Conservation (phyloP, 2,888 invertebrate genomes). For the Steromphala cineraria region DNA sequence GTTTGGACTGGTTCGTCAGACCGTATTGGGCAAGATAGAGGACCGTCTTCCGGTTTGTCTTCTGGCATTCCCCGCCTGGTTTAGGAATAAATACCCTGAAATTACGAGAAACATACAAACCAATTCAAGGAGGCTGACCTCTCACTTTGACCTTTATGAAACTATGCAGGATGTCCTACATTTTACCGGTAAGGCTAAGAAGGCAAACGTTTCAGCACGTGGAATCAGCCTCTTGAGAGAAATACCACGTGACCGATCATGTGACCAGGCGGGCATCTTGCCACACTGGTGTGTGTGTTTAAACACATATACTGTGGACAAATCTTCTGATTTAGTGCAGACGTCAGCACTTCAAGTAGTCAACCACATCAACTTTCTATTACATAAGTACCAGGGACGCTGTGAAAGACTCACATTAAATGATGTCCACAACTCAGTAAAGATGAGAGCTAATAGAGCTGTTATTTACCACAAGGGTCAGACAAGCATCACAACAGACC, state of each 20-base stretch:
- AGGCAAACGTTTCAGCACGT: not conserved
- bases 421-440: not conserved
- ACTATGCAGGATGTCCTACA: conserved; percentile 82
- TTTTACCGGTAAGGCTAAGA: not conserved
- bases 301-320: not conserved
- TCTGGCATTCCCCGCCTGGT: conserved; percentile 84
- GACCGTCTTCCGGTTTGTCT: conserved; percentile 89
- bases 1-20: conserved; percentile 87
- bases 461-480: not conserved
- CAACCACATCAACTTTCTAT: not conserved
- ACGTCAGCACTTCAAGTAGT: not conserved
- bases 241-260: conserved; percentile 84
- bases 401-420: not conserved
- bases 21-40: conserved; percentile 86
- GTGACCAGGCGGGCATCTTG: conserved; percentile 84
- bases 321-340: not conserved
- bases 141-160: conserved; percentile 88
- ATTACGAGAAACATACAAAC: conserved; percentile 81
- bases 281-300: conserved; percentile 77
- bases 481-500: not conserved
- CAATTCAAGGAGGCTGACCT: conserved; percentile 83
- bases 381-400: not conserved
- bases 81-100: conserved; percentile 80
- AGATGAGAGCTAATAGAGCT: not conserved
- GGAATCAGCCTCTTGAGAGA: conserved; percentile 83